These are phyloP conservation scores for Pogonocichla stellata DNA, from an alignment of 2,113 vertebrate genomes.

Conservation along the genomic window DNA sequence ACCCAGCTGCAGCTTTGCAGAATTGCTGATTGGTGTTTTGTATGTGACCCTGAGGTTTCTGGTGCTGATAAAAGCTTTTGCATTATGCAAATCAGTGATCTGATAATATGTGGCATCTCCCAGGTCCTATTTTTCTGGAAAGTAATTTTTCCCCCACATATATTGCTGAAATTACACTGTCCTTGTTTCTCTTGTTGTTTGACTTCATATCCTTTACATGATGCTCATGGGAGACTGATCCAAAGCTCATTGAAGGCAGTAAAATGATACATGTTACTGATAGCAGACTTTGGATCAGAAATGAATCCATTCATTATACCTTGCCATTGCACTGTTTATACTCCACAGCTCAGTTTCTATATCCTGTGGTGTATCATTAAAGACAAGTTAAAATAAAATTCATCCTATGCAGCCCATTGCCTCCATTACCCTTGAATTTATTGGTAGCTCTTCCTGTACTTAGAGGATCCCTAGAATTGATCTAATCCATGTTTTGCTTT, in stretches of 20 bases:
- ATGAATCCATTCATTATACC: not conserved
- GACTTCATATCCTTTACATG: not conserved
- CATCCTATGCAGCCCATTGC: not conserved
- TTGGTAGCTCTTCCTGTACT: not conserved
- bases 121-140: not conserved
- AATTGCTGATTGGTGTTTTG: not conserved
- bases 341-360: not conserved
- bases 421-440: not conserved
- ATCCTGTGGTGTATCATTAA: not conserved
- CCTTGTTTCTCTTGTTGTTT: not conserved
- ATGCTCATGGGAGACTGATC: not conserved
- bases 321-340: not conserved
- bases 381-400: not conserved
- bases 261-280: not conserved
- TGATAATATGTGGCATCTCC: not conserved
- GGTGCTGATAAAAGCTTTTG: not conserved
- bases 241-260: not conserved
- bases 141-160: not conserved
- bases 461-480: not conserved
- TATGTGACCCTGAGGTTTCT: not conserved
- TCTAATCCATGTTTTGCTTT: not conserved
- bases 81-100: not conserved
- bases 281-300: not conserved
- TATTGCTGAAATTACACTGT: not conserved
- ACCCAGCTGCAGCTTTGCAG: not conserved